These are phyloP conservation scores for Drosophila grimshawi DNA, from an alignment of 1,140 invertebrate species.

Conservation along the genomic window DNA sequence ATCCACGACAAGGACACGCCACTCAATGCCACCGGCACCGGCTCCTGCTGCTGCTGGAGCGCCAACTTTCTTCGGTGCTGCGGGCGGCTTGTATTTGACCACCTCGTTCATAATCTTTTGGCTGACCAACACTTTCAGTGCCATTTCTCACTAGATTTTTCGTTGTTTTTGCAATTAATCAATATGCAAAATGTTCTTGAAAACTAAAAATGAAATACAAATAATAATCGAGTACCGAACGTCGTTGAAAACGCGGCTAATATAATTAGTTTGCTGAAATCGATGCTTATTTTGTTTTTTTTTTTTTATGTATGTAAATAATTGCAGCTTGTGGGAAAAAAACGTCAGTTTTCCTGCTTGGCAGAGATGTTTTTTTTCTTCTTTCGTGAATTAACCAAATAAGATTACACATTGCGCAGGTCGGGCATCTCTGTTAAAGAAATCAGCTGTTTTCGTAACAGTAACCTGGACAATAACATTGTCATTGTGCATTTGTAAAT, in stretches of 20 bases:
- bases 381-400: background rate
- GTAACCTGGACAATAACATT: background rate
- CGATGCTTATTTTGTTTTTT: conserved; percentile 10
- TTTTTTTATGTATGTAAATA: conserved; percentile 25
- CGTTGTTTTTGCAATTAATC: conserved; percentile 18
- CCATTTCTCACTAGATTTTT: conserved; percentile 58
- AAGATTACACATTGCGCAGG: background rate
- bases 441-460: background rate
- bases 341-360: conserved; percentile 1
- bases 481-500: conserved; percentile 1
- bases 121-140: conserved; percentile 76
- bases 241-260: conserved; percentile 30
- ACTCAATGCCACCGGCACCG: conserved; percentile 90
- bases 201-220: conserved; percentile 25
- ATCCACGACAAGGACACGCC: conserved; percentile 99
- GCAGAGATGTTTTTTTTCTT: background rate
- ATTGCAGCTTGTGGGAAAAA: conserved; percentile 23
- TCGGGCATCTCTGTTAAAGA: background rate
- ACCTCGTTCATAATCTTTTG: conserved; percentile 98
- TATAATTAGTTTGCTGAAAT: conserved; percentile 20
- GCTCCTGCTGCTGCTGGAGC: conserved; percentile 77
- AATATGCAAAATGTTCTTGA: conserved; percentile 19
- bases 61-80: conserved; percentile 89
- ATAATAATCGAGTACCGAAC: conserved; percentile 26
- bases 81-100: conserved; percentile 92